A percentile compares a stretch with the other conserved stretches of the same genome.
phyloP scores from a whole-genome alignment of 2,888 invertebrate species.

The Torymus tubicola region DNA sequence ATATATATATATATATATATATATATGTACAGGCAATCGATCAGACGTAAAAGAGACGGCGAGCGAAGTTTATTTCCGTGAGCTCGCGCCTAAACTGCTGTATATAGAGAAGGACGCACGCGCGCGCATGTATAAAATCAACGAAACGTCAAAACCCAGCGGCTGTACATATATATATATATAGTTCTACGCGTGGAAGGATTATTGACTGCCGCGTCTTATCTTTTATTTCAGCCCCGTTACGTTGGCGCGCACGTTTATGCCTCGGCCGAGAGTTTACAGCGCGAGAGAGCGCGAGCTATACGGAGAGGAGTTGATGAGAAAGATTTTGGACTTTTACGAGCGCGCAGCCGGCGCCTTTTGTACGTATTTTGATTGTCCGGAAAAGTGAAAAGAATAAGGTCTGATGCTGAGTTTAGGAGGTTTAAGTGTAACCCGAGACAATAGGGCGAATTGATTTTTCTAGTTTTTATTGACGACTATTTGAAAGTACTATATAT shows the following conservation, averaged over 20 bases:
- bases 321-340: too few species aligned
- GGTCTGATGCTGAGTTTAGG: too few species aligned
- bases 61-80: slow-evolving; percentile 38
- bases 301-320: not conserved
- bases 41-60: slow-evolving; percentile 41
- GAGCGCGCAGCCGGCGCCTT: too few species aligned
- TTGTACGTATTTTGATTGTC: too few species aligned
- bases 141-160: slow-evolving; percentile 35
- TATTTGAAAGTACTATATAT: too few species aligned
- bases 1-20: too few species aligned
- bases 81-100: slow-evolving; percentile 40
- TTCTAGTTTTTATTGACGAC: too few species aligned
- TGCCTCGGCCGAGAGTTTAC: slow-evolving; percentile 3
- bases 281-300: not conserved
- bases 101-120: too few species aligned
- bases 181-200: not conserved
- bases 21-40: slow-evolving; percentile 48
- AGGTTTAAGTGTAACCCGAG: too few species aligned
- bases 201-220: slow-evolving; percentile 35
- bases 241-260: not conserved
- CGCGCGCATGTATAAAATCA: slow-evolving; percentile 45
- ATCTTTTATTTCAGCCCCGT: slow-evolving; percentile 46
- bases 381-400: too few species aligned
- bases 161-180: not conserved
- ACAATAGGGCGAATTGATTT: too few species aligned